Base-by-base conservation (phyloP, 2,797 vertebrate species). In the Hoplostethus mediterraneus region DNA sequence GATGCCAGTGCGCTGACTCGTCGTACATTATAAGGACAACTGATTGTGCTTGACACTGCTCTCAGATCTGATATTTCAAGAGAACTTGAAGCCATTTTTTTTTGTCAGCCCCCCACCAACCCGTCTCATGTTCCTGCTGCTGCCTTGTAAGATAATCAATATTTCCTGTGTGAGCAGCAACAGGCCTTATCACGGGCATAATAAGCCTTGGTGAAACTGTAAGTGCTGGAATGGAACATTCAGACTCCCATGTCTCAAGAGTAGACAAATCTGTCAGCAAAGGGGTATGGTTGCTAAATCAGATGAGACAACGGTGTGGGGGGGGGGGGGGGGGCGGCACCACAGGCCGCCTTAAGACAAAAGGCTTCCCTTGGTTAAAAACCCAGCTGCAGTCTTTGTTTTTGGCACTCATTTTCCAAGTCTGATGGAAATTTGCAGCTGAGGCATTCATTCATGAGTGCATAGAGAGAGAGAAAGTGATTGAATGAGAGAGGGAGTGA, bases 351-450 rank as follows among this genome's bases (percentile, higher is more conserved):
- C 71, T 62, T 8, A 40, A 89, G 84, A 89, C 87, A 85, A 89
- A 85, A 80, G 61, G 53, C 66, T 82, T 81, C 78, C 74, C 82
- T 71, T 17, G 42, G 81, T 90, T 83, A 75, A 77, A 82, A 83
- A 77, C 83, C 77, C 91, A 92, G 89, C 88, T 90, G 88, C 75
- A 59, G 59, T 58, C 83, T 88, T 86, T 90, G 83, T 90, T 86
- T 79, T 79, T 85, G 80, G 76, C 79, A 70, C 67, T 83, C 69
- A 73, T 91, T 86, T 84, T 71, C 84, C 79, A 80, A 82, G 81
- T 84, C 80, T 79, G 81, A 80, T 83, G 81, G 83, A 89, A 86
- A 90, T 86, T 70, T 81, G 78, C 88, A 89, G 81, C 83, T 87
- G 90, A 92, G 87, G 75, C 85, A 80, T 89, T 89, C 80, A 77